Conservation (phyloP, 2,888 invertebrate species). For the Polyploca ridens region DNA sequence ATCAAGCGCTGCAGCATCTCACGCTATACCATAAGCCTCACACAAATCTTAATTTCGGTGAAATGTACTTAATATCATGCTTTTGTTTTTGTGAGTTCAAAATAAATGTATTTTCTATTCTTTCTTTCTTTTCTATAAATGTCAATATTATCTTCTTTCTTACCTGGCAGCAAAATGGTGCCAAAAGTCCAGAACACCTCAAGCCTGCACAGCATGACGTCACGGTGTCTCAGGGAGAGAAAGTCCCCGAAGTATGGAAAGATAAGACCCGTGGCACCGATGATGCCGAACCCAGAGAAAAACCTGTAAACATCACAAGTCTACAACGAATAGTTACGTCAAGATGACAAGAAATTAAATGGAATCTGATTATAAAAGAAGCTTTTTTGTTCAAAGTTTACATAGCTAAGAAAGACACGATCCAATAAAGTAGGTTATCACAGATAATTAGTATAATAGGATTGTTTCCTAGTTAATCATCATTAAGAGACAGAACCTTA, state of each 20-base stretch:
- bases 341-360: constrained; percentile 22
- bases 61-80: no score
- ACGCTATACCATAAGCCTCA: no score
- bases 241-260: constrained; percentile 86
- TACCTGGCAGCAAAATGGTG: constrained; percentile 84
- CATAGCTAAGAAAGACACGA: constrained; percentile 10
- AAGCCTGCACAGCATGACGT: constrained; percentile 83
- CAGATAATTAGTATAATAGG: no score
- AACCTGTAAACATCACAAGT: constrained; percentile 74
- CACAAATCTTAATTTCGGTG: no score
- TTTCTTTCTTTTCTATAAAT: neutral
- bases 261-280: constrained; percentile 85
- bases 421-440: no score
- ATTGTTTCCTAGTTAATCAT: no score
- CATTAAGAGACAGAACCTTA: no score
- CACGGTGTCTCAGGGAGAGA: constrained; percentile 79
- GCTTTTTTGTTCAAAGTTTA: neutral
- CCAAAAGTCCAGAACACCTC: constrained; percentile 87
- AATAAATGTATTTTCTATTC: no score
- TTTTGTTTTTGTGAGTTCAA: no score
- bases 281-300: constrained; percentile 86
- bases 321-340: constrained; percentile 72
- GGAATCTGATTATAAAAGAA: constrained; percentile 12
- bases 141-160: constrained; percentile 25
- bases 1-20: no score